Conservation (phyloP, 2,797 vertebrate species). For the Semaprochilodus insignis region DNA sequence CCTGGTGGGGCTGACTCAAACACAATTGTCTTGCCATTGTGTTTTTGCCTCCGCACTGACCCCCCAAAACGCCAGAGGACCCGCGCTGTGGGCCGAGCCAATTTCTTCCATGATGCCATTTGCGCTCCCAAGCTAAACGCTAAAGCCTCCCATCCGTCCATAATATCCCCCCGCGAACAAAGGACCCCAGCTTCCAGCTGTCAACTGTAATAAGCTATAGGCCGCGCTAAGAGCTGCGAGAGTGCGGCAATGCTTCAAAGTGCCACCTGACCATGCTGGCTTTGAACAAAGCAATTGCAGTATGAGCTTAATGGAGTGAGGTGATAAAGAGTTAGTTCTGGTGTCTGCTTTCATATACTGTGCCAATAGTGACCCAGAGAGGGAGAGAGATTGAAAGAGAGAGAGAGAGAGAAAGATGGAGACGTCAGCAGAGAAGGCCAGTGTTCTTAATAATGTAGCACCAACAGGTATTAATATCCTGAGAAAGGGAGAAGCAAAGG, state of each 20-base stretch:
- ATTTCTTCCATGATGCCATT: slow-evolving; percentile 38
- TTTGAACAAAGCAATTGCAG: slow-evolving; percentile 10
- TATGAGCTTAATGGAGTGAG: background rate
- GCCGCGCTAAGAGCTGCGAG: background rate
- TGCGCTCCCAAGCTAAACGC: background rate
- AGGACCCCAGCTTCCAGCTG: slow-evolving; percentile 30
- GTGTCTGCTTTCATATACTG: slow-evolving; percentile 10
- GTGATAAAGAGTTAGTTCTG: background rate
- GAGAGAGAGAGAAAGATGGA: background rate
- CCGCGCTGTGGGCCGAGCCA: background rate
- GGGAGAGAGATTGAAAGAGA: background rate
- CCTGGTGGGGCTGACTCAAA: slow-evolving; percentile 1
- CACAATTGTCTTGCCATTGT: slow-evolving; percentile 11
- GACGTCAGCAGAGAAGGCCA: slow-evolving; percentile 44
- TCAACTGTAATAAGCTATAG: slow-evolving; percentile 16
- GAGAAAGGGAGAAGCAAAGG: background rate
- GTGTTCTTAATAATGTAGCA: slow-evolving; percentile 71
- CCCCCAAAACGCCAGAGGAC: background rate
- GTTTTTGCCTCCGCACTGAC: slow-evolving; percentile 7
- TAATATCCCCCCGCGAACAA: slow-evolving; percentile 17
- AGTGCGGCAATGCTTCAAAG: background rate
- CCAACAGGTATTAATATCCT: slow-evolving; percentile 65
- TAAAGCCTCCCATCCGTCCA: slow-evolving; percentile 3
- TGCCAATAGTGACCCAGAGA: slow-evolving; percentile 6
- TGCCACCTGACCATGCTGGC: slow-evolving; percentile 12